Conservation (phyloP, 1,140 invertebrate genomes). For the Patella vulgata region DNA sequence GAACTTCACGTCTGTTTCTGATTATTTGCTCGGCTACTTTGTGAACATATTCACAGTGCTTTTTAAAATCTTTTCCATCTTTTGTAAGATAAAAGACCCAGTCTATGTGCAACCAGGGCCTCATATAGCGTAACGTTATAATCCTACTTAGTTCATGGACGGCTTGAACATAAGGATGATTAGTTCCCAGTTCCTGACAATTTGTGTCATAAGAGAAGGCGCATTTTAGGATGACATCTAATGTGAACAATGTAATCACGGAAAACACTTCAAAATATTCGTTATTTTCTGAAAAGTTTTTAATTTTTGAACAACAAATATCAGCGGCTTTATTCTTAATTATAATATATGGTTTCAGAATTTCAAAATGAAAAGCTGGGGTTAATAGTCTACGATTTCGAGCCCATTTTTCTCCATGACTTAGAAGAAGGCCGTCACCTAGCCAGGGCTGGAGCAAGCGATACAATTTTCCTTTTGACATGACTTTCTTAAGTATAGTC, state of each 20-base stretch:
- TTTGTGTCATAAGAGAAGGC: conserved; percentile 53
- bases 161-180: conserved; percentile 53
- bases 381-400: conserved; percentile 86
- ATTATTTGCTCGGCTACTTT: conserved; percentile 41
- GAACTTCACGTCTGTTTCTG: conserved; percentile 20
- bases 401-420: conserved; percentile 81
- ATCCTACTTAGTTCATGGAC: conserved; percentile 30
- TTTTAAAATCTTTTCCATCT: conserved; percentile 30
- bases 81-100: conserved; percentile 37
- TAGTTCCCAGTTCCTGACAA: conserved; percentile 44
- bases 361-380: conserved; percentile 89
- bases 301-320: conserved; percentile 46
- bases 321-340: conserved; percentile 76
- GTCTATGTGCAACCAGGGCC: conserved; percentile 33
- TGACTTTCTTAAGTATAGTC: conserved; percentile 38
- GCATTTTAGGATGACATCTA: conserved; percentile 57
- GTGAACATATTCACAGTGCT: conserved; percentile 33
- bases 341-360: conserved; percentile 84
- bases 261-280: conserved; percentile 46
- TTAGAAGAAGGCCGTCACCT: conserved; percentile 62
- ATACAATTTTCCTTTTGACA: conserved; percentile 43
- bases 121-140: conserved; percentile 10
- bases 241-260: conserved; percentile 42
- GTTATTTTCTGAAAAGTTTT: conserved; percentile 17
- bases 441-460: conserved; percentile 45